phyloP scores from a whole-genome alignment of 2,797 vertebrate genomes.

The Sebastes nivosus region DNA sequence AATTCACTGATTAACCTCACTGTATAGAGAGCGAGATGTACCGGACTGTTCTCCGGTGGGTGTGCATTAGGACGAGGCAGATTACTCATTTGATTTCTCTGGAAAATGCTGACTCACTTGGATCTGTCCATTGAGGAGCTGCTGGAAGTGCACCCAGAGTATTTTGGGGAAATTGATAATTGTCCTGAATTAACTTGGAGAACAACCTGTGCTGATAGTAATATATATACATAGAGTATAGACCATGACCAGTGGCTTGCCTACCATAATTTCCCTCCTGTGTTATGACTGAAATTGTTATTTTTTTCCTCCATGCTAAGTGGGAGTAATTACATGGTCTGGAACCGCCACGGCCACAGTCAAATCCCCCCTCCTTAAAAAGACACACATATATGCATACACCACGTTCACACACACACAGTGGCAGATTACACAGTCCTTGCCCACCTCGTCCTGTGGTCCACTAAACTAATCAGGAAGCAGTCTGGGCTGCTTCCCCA shows the following conservation, averaged over 20 bases:
- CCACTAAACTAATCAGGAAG: slow-evolving; percentile 76
- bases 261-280: slow-evolving; percentile 64
- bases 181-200: slow-evolving; percentile 23
- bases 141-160: slow-evolving; percentile 27
- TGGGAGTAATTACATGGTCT: slow-evolving; percentile 81
- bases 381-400: slow-evolving; percentile 26
- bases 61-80: neutral
- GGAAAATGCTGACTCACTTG: slow-evolving; percentile 60
- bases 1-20: slow-evolving; percentile 24
- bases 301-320: slow-evolving; percentile 75
- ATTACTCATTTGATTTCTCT: neutral
- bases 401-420: neutral
- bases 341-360: slow-evolving; percentile 73
- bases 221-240: slow-evolving; percentile 38
- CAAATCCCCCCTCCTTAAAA: slow-evolving; percentile 70
- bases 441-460: slow-evolving; percentile 61
- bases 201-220: slow-evolving; percentile 63
- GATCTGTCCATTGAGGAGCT: slow-evolving; percentile 14
- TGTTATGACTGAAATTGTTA: slow-evolving; percentile 74
- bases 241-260: slow-evolving; percentile 48
- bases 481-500: slow-evolving; percentile 68
- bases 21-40: neutral
- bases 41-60: neutral
- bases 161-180: slow-evolving; percentile 55
- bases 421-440: slow-evolving; percentile 41